Percentiles rank a stretch among this genome's conserved stretches.
These are phyloP conservation scores for Tenthredo mesomela DNA, from an alignment of 2,888 invertebrate species.

Conservation along the genomic window DNA sequence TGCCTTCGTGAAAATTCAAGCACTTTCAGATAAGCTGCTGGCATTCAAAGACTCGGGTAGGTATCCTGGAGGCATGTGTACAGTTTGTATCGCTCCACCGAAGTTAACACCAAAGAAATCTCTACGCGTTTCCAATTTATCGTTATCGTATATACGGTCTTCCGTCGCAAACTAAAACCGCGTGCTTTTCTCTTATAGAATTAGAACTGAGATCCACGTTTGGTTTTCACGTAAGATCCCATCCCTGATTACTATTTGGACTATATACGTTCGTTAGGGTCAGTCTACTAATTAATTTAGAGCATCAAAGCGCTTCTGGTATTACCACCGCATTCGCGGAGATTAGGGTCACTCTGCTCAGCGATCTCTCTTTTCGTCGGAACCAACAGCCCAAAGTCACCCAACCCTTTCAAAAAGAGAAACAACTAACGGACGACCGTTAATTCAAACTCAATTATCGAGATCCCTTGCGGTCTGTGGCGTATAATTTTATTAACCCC, in stretches of 20 bases:
- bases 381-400: background rate
- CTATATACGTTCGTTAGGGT: conserved; percentile 38
- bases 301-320: conserved; percentile 38
- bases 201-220: conserved; percentile 34
- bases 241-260: conserved; percentile 23
- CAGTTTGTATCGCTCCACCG: background rate
- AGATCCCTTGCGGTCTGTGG: conserved; percentile 5
- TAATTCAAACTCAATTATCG: conserved; percentile 36
- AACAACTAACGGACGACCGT: background rate
- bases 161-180: conserved; percentile 7
- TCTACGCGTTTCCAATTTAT: conserved; percentile 37
- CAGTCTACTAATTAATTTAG: conserved; percentile 42
- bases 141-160: conserved; percentile 22
- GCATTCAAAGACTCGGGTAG: conserved; percentile 20
- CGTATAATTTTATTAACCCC: background rate
- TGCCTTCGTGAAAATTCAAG: conserved; percentile 16
- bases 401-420: conserved; percentile 15
- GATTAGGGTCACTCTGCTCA: conserved; percentile 29
- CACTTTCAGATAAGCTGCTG: conserved; percentile 27
- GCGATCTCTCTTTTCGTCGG: conserved; percentile 21
- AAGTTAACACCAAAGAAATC: conserved; percentile 39
- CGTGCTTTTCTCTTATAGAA: background rate
- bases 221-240: conserved; percentile 21
- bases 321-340: conserved; percentile 28
- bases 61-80: background rate